Evolutionary conservation across 2,888 invertebrate species (phyloP).

Genomic region (Polymixis lichenea): DNA sequence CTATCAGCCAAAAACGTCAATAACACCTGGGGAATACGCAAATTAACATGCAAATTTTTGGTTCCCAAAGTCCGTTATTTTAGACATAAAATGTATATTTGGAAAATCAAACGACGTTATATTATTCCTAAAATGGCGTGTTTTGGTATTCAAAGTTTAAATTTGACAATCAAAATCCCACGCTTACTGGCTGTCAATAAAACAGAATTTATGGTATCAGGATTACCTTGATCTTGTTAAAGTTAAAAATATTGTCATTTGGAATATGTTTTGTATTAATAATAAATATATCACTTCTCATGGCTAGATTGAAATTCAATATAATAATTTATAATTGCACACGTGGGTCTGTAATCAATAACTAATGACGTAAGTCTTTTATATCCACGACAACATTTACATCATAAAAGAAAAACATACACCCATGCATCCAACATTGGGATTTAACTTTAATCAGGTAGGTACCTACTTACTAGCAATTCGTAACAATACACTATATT

Average conservation of each 20-base stretch:
- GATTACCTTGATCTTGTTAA: constrained; percentile 62
- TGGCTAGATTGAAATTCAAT: constrained; percentile 30
- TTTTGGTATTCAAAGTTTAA: constrained; percentile 59
- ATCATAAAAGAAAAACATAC: constrained; percentile 40
- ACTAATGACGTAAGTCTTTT: constrained; percentile 59
- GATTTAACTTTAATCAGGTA: constrained; percentile 8
- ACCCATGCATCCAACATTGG: constrained; percentile 4
- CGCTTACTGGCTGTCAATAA: constrained; percentile 58
- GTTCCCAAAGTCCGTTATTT: constrained; percentile 22
- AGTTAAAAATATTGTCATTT: constrained; percentile 40
- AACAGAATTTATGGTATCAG: constrained; percentile 56
- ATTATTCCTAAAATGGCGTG: constrained; percentile 48
- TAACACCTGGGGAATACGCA: neutral
- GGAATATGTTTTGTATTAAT: constrained; percentile 19
- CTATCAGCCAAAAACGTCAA: neutral
- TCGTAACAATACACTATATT: neutral
- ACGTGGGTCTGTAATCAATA: constrained; percentile 60
- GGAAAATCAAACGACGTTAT: constrained; percentile 39
- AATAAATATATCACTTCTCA: constrained; percentile 26
- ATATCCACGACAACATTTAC: constrained; percentile 26
- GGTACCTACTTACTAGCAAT: neutral
- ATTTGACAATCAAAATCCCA: constrained; percentile 60
- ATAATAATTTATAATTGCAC: constrained; percentile 62
- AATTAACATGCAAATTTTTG: constrained; percentile 32
- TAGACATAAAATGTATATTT: constrained; percentile 39